phyloP scores from a whole-genome alignment of 2,797 vertebrate genomes.

The Sebastes steindachneri region DNA sequence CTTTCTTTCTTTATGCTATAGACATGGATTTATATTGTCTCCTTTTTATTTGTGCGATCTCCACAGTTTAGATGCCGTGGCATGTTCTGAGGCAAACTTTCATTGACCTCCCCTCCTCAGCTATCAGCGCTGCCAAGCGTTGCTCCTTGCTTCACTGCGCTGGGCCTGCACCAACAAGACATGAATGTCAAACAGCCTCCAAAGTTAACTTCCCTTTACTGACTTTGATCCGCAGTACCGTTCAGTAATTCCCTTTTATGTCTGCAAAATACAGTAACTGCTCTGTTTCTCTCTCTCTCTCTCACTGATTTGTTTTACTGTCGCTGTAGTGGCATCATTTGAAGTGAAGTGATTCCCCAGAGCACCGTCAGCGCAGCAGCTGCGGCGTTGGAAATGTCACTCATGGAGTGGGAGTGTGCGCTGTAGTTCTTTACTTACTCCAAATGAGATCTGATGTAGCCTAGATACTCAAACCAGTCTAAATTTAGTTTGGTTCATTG shows the following conservation, averaged over 20 bases:
- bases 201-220: constrained; percentile 40
- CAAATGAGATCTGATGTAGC: constrained; percentile 56
- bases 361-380: constrained; percentile 37
- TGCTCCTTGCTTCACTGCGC: constrained; percentile 52
- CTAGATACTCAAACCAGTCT: constrained; percentile 48
- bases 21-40: not conserved
- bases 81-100: constrained; percentile 60
- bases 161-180: constrained; percentile 69
- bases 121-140: constrained; percentile 52
- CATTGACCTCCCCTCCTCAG: constrained; percentile 52
- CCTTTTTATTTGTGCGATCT: not conserved
- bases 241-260: constrained; percentile 11
- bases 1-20: not conserved
- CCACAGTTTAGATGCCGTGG: constrained; percentile 8
- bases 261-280: constrained; percentile 11
- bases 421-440: constrained; percentile 34
- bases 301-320: constrained; percentile 17
- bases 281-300: not conserved
- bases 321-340: constrained; percentile 39
- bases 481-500: constrained; percentile 60
- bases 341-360: constrained; percentile 48
- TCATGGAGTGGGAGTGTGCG: constrained; percentile 23
- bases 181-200: constrained; percentile 65
- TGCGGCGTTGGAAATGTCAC: constrained; percentile 51
- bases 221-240: constrained; percentile 25